Evolutionary conservation across 2,888 invertebrate genomes (phyloP).

Genomic region (Anthophora plumipes): DNA sequence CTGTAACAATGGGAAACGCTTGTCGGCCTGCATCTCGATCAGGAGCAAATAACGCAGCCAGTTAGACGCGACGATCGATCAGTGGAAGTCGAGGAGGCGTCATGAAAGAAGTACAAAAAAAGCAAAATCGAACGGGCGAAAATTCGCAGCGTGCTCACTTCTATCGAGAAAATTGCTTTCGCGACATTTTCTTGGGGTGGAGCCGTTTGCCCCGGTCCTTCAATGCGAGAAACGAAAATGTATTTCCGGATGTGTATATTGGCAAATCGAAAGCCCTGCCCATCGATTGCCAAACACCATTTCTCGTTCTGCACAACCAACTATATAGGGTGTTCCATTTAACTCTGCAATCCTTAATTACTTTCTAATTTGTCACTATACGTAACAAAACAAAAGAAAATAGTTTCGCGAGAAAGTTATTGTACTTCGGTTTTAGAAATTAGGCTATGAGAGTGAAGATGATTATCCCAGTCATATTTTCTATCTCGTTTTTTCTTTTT

Average conservation of each 20-base stretch:
- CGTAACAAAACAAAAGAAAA: too few relatives aligned
- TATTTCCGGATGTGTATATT: conserved; percentile 79
- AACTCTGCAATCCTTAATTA: too few relatives aligned
- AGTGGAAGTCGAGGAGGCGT: conserved; percentile 38
- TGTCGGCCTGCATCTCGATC: neutral
- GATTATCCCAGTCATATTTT: too few relatives aligned
- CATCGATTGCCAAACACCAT: conserved; percentile 69
- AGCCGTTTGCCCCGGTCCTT: conserved; percentile 57
- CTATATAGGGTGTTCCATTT: too few relatives aligned
- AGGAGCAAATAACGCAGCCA: conserved; percentile 33
- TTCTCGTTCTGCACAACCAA: neutral
- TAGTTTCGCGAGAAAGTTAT: too few relatives aligned
- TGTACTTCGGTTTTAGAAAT: too few relatives aligned
- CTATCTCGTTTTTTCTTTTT: too few relatives aligned
- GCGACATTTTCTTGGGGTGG: conserved; percentile 63
- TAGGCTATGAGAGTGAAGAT: too few relatives aligned
- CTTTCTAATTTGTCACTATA: too few relatives aligned
- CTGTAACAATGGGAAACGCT: neutral
- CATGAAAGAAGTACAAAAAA: conserved; percentile 48
- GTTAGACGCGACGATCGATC: conserved; percentile 58
- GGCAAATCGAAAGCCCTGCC: conserved; percentile 78
- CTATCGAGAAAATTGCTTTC: conserved; percentile 76
- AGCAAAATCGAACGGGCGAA: conserved; percentile 58
- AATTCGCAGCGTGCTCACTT: conserved; percentile 55
- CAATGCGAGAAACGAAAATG: conserved; percentile 77